Percentiles rank a stretch among this genome's conserved stretches.
phyloP scores from a whole-genome alignment of 2,888 invertebrate species.

The Peribatodes rhomboidaria region DNA sequence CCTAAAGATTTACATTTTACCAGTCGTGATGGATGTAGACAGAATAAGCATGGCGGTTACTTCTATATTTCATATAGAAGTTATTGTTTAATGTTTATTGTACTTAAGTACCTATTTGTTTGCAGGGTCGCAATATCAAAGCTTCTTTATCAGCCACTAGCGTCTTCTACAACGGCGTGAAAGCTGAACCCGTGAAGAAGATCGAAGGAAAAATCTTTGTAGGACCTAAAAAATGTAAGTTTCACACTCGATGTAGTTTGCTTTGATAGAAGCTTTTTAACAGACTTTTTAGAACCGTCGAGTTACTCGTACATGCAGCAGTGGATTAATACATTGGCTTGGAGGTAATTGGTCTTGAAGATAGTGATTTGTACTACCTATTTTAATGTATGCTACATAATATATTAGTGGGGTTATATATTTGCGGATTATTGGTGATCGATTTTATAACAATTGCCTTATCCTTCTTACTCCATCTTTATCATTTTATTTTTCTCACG shows the following conservation, averaged over 20 bases:
- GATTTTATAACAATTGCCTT: neutral
- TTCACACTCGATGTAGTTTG: neutral
- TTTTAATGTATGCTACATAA: too few species aligned
- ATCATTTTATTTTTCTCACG: neutral
- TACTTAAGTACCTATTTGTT: neutral
- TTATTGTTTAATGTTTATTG: too few species aligned
- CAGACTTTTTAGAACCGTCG: too few species aligned
- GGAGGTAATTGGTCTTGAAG: neutral
- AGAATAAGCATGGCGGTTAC: neutral
- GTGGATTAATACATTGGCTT: neutral
- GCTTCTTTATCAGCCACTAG: constrained; percentile 89
- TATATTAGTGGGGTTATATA: neutral
- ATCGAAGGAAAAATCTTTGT: constrained; percentile 89
- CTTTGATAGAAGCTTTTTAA: too few species aligned
- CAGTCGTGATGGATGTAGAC: neutral
- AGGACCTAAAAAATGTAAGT: constrained; percentile 88
- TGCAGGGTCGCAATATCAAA: constrained; percentile 87
- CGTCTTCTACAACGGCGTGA: constrained; percentile 92
- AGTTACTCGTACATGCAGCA: neutral
- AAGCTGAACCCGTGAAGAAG: constrained; percentile 89
- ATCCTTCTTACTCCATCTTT: neutral
- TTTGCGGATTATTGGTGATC: neutral
- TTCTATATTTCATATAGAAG: too few species aligned
- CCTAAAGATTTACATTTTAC: too few species aligned
- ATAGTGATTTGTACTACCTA: neutral